phyloP scores from a whole-genome alignment of 2,888 invertebrate genomes.

The Strigamia maritima region DNA sequence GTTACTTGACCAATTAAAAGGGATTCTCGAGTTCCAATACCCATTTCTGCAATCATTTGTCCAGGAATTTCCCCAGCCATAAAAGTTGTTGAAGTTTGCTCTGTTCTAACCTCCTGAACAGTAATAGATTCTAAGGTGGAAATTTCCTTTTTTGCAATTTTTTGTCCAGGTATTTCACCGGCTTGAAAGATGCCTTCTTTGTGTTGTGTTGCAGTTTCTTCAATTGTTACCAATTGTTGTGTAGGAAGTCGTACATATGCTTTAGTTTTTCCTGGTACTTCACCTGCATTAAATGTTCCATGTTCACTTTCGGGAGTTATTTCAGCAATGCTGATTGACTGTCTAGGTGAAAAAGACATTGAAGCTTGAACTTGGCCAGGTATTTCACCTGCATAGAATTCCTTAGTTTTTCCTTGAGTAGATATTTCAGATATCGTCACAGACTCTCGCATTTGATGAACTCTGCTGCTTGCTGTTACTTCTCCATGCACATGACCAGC shows the following conservation, averaged over 20 bases:
- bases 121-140: constrained; percentile 42
- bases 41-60: constrained; percentile 24
- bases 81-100: not conserved
- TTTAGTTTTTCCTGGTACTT: constrained; percentile 39
- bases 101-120: constrained; percentile 41
- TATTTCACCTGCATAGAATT: constrained; percentile 52
- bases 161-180: constrained; percentile 35
- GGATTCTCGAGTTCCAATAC: constrained; percentile 45
- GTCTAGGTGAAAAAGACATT: constrained; percentile 56
- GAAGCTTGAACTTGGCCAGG: constrained; percentile 36
- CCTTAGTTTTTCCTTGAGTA: constrained; percentile 47
- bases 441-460: constrained; percentile 46
- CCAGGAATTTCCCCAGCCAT: constrained; percentile 36
- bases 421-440: constrained; percentile 41
- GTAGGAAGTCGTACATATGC: constrained; percentile 42
- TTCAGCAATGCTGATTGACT: constrained; percentile 61
- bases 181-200: constrained; percentile 40
- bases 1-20: constrained; percentile 45
- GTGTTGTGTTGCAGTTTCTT: constrained; percentile 43
- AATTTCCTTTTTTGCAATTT: constrained; percentile 32
- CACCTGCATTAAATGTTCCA: constrained; percentile 28
- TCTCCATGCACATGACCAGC: constrained; percentile 37
- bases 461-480: constrained; percentile 41
- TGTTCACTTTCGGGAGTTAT: constrained; percentile 48
- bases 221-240: constrained; percentile 45